phyloP scores from a whole-genome alignment of 2,888 invertebrate genomes.

The Agrochola litura region DNA sequence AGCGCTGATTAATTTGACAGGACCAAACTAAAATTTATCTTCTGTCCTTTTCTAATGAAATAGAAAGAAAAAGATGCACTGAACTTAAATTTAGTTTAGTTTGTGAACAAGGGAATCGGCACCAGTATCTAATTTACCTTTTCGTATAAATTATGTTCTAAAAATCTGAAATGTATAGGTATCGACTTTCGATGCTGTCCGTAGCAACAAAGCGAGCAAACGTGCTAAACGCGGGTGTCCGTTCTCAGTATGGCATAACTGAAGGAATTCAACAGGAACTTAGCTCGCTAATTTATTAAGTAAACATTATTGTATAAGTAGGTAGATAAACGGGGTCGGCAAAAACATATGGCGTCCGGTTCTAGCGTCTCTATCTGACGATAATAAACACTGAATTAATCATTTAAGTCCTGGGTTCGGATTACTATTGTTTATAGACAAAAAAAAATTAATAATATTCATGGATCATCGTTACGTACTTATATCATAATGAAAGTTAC shows the following conservation, averaged over 20 bases:
- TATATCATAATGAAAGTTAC: slow-evolving; percentile 38
- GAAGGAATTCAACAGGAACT: slow-evolving; percentile 41
- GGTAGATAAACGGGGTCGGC: slow-evolving; percentile 57
- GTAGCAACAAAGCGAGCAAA: slow-evolving; percentile 10
- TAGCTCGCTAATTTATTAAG: slow-evolving; percentile 47
- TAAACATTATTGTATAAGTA: slow-evolving; percentile 52
- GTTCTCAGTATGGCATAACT: slow-evolving; percentile 12
- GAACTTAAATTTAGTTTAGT: too few relatives aligned
- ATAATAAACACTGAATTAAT: slow-evolving; percentile 15
- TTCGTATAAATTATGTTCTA: background rate
- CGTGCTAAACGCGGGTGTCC: background rate
- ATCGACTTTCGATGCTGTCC: background rate
- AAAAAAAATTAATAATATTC: slow-evolving; percentile 25
- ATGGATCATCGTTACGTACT: slow-evolving; percentile 27
- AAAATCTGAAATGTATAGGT: background rate
- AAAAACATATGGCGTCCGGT: slow-evolving; percentile 61
- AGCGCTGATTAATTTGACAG: too few relatives aligned
- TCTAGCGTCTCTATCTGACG: slow-evolving; percentile 22
- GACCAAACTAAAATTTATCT: too few relatives aligned
- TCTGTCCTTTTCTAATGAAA: too few relatives aligned
- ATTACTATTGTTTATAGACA: slow-evolving; percentile 23
- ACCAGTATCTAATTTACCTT: background rate
- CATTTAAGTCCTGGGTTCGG: slow-evolving; percentile 26
- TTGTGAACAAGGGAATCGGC: too few relatives aligned
- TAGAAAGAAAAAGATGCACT: too few relatives aligned